Evolutionary conservation across 2,797 vertebrate genomes (phyloP), one percentile per base, ranked within the genome.

Genomic region (Macrochelys suwanniensis): DNA sequence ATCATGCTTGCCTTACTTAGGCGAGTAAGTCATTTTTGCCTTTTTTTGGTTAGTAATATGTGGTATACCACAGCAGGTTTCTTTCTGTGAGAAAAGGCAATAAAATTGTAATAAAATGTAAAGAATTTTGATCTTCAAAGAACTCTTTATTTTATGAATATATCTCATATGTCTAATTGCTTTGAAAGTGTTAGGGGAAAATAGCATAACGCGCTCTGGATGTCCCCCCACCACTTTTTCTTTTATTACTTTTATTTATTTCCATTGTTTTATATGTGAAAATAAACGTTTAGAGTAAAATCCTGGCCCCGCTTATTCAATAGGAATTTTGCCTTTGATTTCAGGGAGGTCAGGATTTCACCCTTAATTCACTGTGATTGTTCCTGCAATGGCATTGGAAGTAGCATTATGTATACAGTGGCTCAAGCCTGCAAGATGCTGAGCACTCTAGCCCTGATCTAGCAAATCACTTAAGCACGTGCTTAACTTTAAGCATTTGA

Each of bases 291-390:
- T 37, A 71, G 79, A 25, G 51, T 71, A 68, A 59, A 88, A 16
- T 80, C 12, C 6, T 25, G 79, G 47, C 80, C n/a, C 6, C 4
- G 0, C 23, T 84, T 7, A 85, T 21, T 71, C 8, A 71, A 71
- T 71, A 54, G n/a, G 10, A 15, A 0, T 11, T 84, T 3, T n/a
- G 50, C 1, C 28, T 89, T 89, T 47, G 78, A 71, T 71, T 71
- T 61, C 57, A 61, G 57, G 57, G 65, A 37, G 19, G 19, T 21
- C 68, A 71, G 17, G 21, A 71, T 37, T 42, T 71, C n/a, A 11
- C 19, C 19, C 33, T 10, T 42, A 42, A 37, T 21, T 42, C 88
- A 59, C 2, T 50, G 2, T 6, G 28, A 11, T 0, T 0, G 28
- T 80, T 49, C 6, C 54, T n/a, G 19, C 1, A 1, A 80, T 2